Evolutionary conservation across 30 jellyfish, hydroid and myxozoan species (phyloP), one percentile per base, ranked within the genome.

Genomic region (Clytia hemisphaerica): DNA sequence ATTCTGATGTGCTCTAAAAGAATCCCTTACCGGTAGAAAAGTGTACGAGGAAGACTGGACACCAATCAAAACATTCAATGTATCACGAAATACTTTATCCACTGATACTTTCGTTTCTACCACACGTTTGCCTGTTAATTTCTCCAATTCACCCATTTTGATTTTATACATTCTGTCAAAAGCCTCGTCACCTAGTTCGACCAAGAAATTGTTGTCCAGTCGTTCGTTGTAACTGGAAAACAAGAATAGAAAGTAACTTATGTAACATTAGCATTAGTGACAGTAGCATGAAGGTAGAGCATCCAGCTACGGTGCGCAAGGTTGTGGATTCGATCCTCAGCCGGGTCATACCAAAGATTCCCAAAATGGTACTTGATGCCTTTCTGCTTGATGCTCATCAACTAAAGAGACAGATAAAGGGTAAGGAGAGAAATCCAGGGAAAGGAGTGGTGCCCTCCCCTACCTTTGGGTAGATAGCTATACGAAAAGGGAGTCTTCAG

Each of bases 101-200:
- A 28, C 74, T 36, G 92, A 38, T 18, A 74, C 49, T 28, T 28
- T 15, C 25, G 6, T 0, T 32, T 6, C 45, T 35, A 46, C 42
- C 10, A 58, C 59, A 10, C 29, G 6, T 4, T 42, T 55, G n/a
- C 76, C 81, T 2, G 82, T 48, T 6, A 87, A 28, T 29, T 61
- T 62, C 50, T 42, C 53, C 19, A 54, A 59, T 45, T 72, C 93
- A 25, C 67, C 45, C 3, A 40, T 62, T 12, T 93, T 82, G 9
- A 80, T 36, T 16, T 82, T 60, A 78, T 68, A 73, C 60, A 87
- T 42, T 69, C 82, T 77, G 65, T 87, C 97, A 68, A 87, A 79
- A 19, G 77, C 94, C 4, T 22, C 51, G 14, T 72, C 48, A n/a
- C 97, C 97, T 48, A 69, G 63, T 48, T 87, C 97, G 7, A 79